Base-by-base conservation (phyloP, 2,797 vertebrate genomes). In the Ambastaia sidthimunki region DNA sequence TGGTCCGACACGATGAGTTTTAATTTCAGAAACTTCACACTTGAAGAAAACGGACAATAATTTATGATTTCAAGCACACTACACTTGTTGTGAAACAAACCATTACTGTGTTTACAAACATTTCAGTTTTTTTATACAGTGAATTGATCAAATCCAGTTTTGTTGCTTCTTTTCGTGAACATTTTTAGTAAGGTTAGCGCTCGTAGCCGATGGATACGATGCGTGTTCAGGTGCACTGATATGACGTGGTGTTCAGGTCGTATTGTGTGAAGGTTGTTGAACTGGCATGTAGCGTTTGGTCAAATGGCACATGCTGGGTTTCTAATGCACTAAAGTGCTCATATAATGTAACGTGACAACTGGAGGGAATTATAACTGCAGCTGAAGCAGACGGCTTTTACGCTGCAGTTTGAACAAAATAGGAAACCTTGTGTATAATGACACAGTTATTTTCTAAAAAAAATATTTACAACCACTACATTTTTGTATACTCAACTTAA, bases 1-100 rank as follows among this genome's bases (percentile, higher is more conserved):
- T 99, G 86, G 97, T 96, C 85, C 93, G 96, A 81, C 98, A 99
- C 0, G 97, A 99, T 13, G 98, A 99, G 85, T 98, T 98, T 90
- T 98, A 92, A 90, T 48, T 76, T 69, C 59, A 72, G 6, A 0
- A 59, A 68, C 34, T 28, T 65, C 71, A 83, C 23, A 16, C 12
- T 28, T 57, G 19, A 74, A 78, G 52, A 76, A 85, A 81, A 89
- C 86, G 88, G 89, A 94, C 93, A 92, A 80, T 95, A 95, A 96
- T 95, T 97, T 96, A 96, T 96, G 77, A 90, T 91, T 92, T 91
- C 81, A 88, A 90, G 89, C 93, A 91, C 91, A 89, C 85, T 73
- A 60, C 89, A 83, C 78, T 78, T 48, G 78, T 84, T 59, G 48
- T 72, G 16, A 76, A 71, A 80, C 52, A 71, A 59, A 71, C 47